phyloP scores from a whole-genome alignment of 64 coral and sea anemone genomes.

The Montipora cactus region DNA sequence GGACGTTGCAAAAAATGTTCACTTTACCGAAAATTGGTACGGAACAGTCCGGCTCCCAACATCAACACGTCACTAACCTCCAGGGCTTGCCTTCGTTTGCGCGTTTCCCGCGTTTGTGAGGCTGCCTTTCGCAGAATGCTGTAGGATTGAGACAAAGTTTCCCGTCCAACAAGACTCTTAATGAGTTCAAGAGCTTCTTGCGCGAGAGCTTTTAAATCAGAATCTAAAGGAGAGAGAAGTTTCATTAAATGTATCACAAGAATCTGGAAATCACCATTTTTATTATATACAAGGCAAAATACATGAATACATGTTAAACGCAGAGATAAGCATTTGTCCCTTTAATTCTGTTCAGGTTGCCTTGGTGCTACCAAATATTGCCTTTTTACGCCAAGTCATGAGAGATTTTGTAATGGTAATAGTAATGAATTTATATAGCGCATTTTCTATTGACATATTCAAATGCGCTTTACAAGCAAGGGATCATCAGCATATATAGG shows the following conservation, averaged over 20 bases:
- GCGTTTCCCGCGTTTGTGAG: conserved; percentile 64
- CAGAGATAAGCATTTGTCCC: too few relatives aligned
- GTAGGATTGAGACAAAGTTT: conserved; percentile 82
- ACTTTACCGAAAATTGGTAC: neutral
- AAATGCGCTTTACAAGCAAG: too few relatives aligned
- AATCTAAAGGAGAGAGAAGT: conserved; percentile 43
- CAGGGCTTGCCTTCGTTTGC: conserved; percentile 79
- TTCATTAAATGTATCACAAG: neutral
- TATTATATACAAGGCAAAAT: too few relatives aligned
- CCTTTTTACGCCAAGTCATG: too few relatives aligned
- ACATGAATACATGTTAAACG: too few relatives aligned
- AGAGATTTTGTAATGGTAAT: too few relatives aligned
- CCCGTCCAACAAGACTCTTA: conserved; percentile 80
- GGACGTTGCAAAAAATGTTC: neutral
- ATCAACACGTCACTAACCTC: conserved; percentile 65
- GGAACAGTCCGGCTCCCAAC: neutral
- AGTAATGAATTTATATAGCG: too few relatives aligned
- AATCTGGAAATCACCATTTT: too few relatives aligned
- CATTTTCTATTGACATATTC: too few relatives aligned
- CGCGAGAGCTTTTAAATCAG: conserved; percentile 66
- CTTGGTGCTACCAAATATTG: too few relatives aligned
- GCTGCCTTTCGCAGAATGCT: conserved; percentile 64
- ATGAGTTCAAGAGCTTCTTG: conserved; percentile 89
- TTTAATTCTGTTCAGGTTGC: too few relatives aligned
- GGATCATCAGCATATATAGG: too few relatives aligned